Evolutionary conservation across 2,113 vertebrate genomes (phyloP).

Genomic region (Probosciger aterrimus): DNA sequence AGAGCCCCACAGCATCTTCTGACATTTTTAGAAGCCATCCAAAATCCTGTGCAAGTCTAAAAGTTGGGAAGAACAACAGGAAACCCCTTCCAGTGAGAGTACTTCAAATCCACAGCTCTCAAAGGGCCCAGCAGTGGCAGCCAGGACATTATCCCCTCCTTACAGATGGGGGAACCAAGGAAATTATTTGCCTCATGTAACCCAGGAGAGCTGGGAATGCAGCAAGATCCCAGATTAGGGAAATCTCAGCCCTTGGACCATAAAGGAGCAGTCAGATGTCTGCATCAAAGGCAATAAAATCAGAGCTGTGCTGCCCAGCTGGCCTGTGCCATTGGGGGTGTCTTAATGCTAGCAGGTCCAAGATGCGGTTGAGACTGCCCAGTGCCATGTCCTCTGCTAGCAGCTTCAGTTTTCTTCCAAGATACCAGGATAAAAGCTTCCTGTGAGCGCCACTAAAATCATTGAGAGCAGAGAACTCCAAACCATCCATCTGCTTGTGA

Average conservation of each 20-base stretch:
- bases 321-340: neutral
- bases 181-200: neutral
- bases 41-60: neutral
- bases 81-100: neutral
- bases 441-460: rapidly evolving
- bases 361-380: neutral
- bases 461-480: neutral
- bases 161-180: neutral
- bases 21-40: neutral
- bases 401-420: neutral
- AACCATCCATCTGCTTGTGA: neutral
- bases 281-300: neutral
- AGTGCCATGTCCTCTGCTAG: neutral
- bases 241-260: neutral
- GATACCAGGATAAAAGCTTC: neutral
- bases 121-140: neutral
- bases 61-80: neutral
- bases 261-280: neutral
- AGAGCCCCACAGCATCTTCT: neutral
- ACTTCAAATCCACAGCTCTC: neutral
- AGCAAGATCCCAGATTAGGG: neutral
- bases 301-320: neutral
- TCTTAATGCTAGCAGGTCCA: neutral
- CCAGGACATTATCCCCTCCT: neutral
- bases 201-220: neutral